Evolutionary conservation across 2,797 vertebrate genomes (phyloP), one percentile per base, ranked within the genome.

Genomic region (Bradypodion pumilum): DNA sequence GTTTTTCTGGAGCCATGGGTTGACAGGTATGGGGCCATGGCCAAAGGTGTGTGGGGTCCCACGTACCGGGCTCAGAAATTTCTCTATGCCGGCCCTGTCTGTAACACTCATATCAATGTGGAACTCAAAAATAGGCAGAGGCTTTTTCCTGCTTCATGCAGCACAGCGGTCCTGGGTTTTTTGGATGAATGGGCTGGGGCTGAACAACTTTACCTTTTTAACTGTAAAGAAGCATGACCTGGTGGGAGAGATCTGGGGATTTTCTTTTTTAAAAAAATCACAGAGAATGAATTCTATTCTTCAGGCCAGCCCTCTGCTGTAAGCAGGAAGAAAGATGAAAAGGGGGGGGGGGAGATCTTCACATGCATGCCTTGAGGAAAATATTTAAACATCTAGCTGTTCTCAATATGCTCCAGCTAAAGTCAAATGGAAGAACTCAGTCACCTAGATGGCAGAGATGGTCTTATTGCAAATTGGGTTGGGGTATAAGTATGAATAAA

Each of bases 311-410:
- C 56, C 25, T 62, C 10, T 69, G 65, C 27, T 63, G 16, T 63
- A 70, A 63, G 32, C 32, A 49, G 40, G 8, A 72, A 10, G 44
- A 72, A 78, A 78, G 42, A 13, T 21, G n/a, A 63, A 40, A 9
- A 49, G 68, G 77, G 74, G 15, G 12, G 6, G n/a, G 27, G 27
- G 81, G 42, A 40, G 15, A n/a, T 84, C 25, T 6, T 25, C 16
- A 9, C 29, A 46, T 78, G 42, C 7, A 27, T 78, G 40, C 66
- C 40, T 52, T 44, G 42, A 66, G 68, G 82, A 9, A 52, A 70
- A 29, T 72, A 12, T 46, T 29, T 73, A 42, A 84, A 84, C 82
- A 78, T 84, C 66, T 84, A 82, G 66, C 56, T 84, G 42, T 56
- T 78, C 78, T 78, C 76, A 65, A 21, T 78, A 59, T 52, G 42